Evolutionary conservation across 2,888 invertebrate genomes (phyloP).

Genomic region (Odontomyia ornata): DNA sequence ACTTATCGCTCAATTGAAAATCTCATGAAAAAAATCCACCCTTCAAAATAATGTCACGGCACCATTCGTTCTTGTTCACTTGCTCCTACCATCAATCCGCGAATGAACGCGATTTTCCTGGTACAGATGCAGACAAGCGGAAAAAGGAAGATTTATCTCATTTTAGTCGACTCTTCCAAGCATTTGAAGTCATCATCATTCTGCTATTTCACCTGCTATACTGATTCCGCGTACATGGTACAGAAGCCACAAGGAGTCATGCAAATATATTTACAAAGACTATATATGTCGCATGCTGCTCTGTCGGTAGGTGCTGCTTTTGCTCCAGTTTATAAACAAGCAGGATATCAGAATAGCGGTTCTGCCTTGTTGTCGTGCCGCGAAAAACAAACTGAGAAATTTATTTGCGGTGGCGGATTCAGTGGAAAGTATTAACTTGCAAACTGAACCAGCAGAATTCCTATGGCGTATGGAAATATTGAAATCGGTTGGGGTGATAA

Average conservation of each 20-base stretch:
- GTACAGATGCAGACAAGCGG: conserved; percentile 26
- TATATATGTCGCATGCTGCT: too few species aligned
- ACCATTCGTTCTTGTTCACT: not conserved
- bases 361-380: not conserved
- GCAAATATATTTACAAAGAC: conserved; percentile 16
- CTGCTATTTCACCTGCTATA: conserved; percentile 13
- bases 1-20: conserved; percentile 37
- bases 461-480: not conserved
- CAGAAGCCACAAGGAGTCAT: conserved; percentile 5
- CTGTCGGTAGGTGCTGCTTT: too few species aligned
- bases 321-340: not conserved
- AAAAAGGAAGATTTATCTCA: conserved; percentile 38
- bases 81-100: not conserved
- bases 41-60: conserved; percentile 24
- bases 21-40: conserved; percentile 36
- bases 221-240: not conserved
- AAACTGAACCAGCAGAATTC: not conserved
- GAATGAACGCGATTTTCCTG: not conserved
- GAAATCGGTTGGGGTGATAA: not conserved
- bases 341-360: not conserved
- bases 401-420: conserved; percentile 14
- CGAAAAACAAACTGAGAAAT: conserved; percentile 27
- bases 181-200: conserved; percentile 15
- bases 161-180: conserved; percentile 4
- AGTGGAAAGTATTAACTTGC: conserved; percentile 16